Conservation (phyloP, 2,113 vertebrate genomes). For the Microcebus tavaratra region DNA sequence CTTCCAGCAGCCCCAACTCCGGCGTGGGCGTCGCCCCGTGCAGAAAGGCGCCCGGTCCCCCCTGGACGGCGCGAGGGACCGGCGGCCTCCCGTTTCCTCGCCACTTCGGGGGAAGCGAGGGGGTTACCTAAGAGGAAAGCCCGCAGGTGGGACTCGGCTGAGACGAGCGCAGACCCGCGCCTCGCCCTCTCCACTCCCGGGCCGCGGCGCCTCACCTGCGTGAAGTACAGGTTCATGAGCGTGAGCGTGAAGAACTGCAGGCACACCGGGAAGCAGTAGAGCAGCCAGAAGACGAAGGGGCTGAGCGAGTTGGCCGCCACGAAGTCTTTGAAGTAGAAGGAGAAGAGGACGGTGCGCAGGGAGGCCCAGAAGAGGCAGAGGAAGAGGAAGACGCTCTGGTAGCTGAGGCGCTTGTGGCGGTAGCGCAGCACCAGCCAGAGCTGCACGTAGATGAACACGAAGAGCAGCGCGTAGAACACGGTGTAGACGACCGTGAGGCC, state of each 20-base stretch:
- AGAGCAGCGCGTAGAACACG: conserved; percentile 95
- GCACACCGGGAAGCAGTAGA: conserved; percentile 98
- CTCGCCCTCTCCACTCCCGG: background rate
- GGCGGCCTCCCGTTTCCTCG: background rate
- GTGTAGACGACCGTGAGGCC: conserved; percentile 96
- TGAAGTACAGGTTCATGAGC: conserved; percentile 98
- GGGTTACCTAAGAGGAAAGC: background rate
- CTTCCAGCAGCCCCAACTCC: background rate
- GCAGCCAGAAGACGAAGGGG: conserved; percentile 97
- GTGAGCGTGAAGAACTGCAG: conserved; percentile 99
- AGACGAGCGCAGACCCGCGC: background rate
- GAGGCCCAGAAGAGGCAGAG: conserved; percentile 98
- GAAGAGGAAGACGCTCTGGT: conserved; percentile 97
- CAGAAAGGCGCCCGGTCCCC: background rate
- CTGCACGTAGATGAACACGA: conserved; percentile 94
- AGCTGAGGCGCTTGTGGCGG: conserved; percentile 96
- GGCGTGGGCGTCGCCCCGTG: fast-evolving
- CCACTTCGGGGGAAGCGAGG: fast-evolving
- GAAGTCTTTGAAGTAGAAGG: conserved; percentile 97
- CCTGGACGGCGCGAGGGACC: fast-evolving
- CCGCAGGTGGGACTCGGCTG: background rate
- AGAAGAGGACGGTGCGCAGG: conserved; percentile 95
- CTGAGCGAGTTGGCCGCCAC: conserved; percentile 93
- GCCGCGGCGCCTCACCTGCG: conserved; percentile 87
- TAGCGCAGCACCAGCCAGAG: conserved; percentile 97